These are phyloP conservation scores for Uloborus plumipes DNA, from an alignment of 2,888 invertebrate genomes.

Conservation along the genomic window DNA sequence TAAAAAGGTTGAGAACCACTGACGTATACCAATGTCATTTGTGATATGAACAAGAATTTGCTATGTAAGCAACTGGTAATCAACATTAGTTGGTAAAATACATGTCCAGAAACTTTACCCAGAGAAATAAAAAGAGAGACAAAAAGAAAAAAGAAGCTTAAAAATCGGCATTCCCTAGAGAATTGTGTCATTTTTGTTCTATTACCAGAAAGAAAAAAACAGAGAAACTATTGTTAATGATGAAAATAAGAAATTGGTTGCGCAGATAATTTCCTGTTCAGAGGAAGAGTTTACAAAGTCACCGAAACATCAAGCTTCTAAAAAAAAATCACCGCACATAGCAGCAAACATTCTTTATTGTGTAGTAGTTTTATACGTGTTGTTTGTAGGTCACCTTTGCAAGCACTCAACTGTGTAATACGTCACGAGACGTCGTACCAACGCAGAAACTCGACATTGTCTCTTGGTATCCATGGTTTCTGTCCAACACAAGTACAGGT, in stretches of 20 bases:
- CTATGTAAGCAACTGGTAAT: too few species aligned
- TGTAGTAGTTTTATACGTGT: slow-evolving; percentile 43
- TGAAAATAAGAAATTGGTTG: slow-evolving; percentile 26
- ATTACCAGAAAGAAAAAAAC: too few species aligned
- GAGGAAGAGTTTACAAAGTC: slow-evolving; percentile 58
- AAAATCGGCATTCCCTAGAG: too few species aligned
- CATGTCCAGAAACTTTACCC: too few species aligned
- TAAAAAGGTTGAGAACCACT: too few species aligned
- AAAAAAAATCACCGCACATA: slow-evolving; percentile 24
- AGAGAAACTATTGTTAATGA: slow-evolving; percentile 41
- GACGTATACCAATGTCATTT: too few species aligned
- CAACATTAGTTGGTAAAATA: too few species aligned
- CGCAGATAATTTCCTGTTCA: slow-evolving; percentile 55
- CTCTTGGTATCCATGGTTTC: slow-evolving; percentile 58
- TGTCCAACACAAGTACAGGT: slow-evolving; percentile 25
- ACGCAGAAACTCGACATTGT: slow-evolving; percentile 37
- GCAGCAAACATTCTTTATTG: slow-evolving; percentile 57
- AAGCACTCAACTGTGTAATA: slow-evolving; percentile 59
- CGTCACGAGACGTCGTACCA: slow-evolving; percentile 42
- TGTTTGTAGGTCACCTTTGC: slow-evolving; percentile 61
- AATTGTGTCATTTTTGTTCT: too few species aligned
- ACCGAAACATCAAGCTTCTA: slow-evolving; percentile 61
- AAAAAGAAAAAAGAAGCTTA: too few species aligned
- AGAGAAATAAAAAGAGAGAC: too few species aligned
- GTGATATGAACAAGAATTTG: too few species aligned